A percentile compares a stretch with the other conserved stretches of the same genome.
Conservation (phyloP, 2,888 invertebrate species). For the Parascotia fuliginaria region DNA sequence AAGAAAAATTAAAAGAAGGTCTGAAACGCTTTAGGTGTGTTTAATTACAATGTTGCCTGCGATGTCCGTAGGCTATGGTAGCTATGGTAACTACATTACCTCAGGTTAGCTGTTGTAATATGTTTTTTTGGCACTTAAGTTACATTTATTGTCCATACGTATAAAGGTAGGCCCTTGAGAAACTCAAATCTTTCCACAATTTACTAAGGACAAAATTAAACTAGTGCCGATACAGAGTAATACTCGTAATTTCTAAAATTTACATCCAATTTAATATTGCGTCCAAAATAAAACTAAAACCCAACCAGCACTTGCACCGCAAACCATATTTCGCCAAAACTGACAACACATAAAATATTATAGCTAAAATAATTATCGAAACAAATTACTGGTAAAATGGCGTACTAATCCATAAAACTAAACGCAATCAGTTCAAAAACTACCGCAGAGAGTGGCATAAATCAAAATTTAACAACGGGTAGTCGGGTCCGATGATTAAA, state of each 20-base stretch:
- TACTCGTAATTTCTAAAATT: neutral
- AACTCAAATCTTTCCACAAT: no score
- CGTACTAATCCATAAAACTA: conserved; percentile 65
- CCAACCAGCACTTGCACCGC: neutral
- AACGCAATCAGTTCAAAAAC: conserved; percentile 73
- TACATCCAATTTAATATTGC: neutral
- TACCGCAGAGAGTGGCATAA: conserved; percentile 66
- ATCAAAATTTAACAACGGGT: conserved; percentile 70
- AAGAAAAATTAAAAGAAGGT: no score
- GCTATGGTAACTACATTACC: no score
- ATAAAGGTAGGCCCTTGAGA: no score
- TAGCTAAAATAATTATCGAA: conserved; percentile 48
- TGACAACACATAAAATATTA: conserved; percentile 32
- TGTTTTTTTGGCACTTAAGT: no score
- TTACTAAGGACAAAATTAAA: no score
- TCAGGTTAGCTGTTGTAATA: no score
- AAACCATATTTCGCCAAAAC: conserved; percentile 11
- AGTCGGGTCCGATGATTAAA: conserved; percentile 66
- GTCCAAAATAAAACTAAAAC: conserved; percentile 1
- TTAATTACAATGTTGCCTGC: no score
- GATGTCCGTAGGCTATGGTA: no score
- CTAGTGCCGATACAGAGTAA: no score
- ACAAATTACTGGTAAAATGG: conserved; percentile 56
- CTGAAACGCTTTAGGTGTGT: no score
- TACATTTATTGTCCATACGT: no score